These are phyloP conservation scores for Silurus meridionalis DNA, from an alignment of 2,113 vertebrate species.

Conservation along the genomic window DNA sequence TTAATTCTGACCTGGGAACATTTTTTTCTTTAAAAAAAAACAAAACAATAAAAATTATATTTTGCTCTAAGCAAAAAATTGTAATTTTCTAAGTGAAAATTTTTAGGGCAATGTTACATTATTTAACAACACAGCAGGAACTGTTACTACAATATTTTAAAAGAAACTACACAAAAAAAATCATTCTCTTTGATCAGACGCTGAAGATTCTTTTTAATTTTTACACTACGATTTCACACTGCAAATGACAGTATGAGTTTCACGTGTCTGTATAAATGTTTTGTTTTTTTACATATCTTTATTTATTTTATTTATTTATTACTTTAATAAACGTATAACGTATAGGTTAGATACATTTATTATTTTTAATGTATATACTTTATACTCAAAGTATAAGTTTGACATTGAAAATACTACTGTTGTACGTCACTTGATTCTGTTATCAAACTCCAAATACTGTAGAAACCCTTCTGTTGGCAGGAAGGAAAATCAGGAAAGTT, in stretches of 20 bases:
- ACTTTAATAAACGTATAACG: too few species aligned
- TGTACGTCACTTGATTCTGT: background rate
- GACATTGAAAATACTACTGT: background rate
- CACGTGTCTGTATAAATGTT: background rate
- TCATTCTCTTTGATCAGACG: too few species aligned
- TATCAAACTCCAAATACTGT: background rate
- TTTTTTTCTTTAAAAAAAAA: background rate
- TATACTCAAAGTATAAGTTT: background rate
- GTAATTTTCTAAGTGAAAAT: too few species aligned
- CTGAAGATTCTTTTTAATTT: too few species aligned
- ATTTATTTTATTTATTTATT: background rate
- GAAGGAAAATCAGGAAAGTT: background rate
- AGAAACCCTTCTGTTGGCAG: background rate
- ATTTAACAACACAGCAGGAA: background rate
- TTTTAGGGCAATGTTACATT: background rate
- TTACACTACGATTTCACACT: too few species aligned
- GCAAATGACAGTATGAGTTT: too few species aligned
- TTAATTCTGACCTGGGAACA: background rate
- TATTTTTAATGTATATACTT: too few species aligned
- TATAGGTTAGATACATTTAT: background rate
- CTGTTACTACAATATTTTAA: too few species aligned
- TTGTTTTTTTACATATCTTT: background rate
- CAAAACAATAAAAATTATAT: background rate
- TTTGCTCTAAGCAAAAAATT: background rate
- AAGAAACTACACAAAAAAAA: too few species aligned